Percentiles rank a stretch among this genome's conserved stretches.
These are phyloP conservation scores for Microplitis deprimator DNA, from an alignment of 2,888 invertebrate species.

Conservation along the genomic window DNA sequence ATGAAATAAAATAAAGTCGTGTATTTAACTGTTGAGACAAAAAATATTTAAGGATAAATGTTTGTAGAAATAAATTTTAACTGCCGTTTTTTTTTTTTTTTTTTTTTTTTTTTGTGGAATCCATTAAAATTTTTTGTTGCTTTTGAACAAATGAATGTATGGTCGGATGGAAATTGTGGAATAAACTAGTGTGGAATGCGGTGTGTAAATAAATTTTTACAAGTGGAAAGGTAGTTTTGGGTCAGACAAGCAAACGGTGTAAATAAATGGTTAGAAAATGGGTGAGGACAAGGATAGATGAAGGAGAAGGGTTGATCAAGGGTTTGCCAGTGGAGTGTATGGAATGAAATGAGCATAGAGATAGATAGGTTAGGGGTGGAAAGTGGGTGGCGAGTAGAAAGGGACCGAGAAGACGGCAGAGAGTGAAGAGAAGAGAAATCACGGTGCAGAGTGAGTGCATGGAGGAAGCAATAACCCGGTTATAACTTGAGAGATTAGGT, in stretches of 20 bases:
- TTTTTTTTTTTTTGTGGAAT: too few relatives aligned
- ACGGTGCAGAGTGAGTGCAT: conserved; percentile 66
- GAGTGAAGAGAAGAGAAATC: conserved; percentile 49
- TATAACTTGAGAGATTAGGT: conserved; percentile 73
- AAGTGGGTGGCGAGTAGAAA: conserved; percentile 35
- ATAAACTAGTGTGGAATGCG: not conserved
- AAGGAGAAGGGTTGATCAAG: conserved; percentile 44
- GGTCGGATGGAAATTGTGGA: too few relatives aligned
- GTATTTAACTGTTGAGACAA: not conserved
- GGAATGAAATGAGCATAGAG: conserved; percentile 49
- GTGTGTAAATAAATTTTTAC: not conserved
- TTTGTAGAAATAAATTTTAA: too few relatives aligned
- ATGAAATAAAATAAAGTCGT: too few relatives aligned
- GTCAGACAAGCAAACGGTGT: conserved; percentile 26
- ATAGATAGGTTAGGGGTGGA: conserved; percentile 16
- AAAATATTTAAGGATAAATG: too few relatives aligned
- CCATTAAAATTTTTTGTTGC: too few relatives aligned
- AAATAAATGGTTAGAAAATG: not conserved
- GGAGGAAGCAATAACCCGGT: conserved; percentile 72
- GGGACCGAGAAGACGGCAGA: conserved; percentile 28
- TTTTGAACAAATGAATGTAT: too few relatives aligned
- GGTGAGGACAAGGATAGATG: conserved; percentile 23
- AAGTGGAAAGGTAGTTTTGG: conserved; percentile 30
- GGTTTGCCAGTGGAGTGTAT: conserved; percentile 44
- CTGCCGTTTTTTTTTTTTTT: too few relatives aligned